Conservation (phyloP, 2,888 invertebrate species). For the Hybos culiciformis region DNA sequence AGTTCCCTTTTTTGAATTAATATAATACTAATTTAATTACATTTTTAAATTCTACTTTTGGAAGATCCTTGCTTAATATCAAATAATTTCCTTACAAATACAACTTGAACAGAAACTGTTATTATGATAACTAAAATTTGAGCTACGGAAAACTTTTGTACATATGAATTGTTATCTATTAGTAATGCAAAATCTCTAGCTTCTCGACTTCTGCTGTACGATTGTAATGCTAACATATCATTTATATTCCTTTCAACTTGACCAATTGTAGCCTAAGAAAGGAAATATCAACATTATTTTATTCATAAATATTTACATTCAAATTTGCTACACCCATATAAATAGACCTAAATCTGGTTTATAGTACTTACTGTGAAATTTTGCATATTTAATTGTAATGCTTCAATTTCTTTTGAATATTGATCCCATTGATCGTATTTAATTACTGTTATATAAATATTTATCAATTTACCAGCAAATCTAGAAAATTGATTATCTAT, state of each 20-base stretch:
- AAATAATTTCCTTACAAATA: slow-evolving; percentile 80
- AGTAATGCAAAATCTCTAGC: slow-evolving; percentile 70
- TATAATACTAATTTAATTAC: not conserved
- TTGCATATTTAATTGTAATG: slow-evolving; percentile 71
- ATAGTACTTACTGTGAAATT: slow-evolving; percentile 76
- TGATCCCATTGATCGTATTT: slow-evolving; percentile 89
- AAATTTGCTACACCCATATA: no score
- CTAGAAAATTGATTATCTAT: slow-evolving; percentile 87
- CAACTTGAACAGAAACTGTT: slow-evolving; percentile 61
- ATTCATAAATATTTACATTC: not conserved
- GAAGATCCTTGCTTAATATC: slow-evolving; percentile 56
- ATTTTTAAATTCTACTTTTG: slow-evolving; percentile 33
- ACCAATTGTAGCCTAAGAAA: slow-evolving; percentile 52
- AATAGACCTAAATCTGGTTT: not conserved
- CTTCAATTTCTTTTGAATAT: slow-evolving; percentile 78
- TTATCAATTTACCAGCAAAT: slow-evolving; percentile 79
- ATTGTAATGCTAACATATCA: slow-evolving; percentile 71
- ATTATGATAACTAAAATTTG: slow-evolving; percentile 72
- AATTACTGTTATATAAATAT: slow-evolving; percentile 80
- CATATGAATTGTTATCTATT: slow-evolving; percentile 68
- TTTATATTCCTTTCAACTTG: slow-evolving; percentile 74
- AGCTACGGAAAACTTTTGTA: slow-evolving; percentile 76
- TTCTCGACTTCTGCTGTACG: slow-evolving; percentile 65
- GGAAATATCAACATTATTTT: slow-evolving; percentile 6
- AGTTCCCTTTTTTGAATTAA: not conserved